Evolutionary conservation across 2,888 invertebrate genomes (phyloP).

Genomic region (Osmoderma eremita): DNA sequence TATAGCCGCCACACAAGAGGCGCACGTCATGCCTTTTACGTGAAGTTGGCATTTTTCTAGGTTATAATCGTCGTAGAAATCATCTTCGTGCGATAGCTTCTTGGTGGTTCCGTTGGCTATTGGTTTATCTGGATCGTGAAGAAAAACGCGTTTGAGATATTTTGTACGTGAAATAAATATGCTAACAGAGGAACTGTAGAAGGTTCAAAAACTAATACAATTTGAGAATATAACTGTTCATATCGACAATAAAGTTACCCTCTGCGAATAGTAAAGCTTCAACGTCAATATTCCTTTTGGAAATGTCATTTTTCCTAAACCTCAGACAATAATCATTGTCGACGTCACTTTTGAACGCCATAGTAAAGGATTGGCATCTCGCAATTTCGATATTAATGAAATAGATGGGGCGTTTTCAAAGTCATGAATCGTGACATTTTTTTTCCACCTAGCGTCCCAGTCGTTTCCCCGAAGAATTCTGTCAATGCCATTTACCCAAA

Average conservation of each 20-base stretch:
- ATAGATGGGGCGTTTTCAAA: no score
- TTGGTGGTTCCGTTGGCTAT: constrained; percentile 33
- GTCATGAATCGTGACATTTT: no score
- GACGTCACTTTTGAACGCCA: constrained; percentile 13
- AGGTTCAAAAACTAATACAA: no score
- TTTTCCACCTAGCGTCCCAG: no score
- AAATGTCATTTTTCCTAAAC: constrained; percentile 13
- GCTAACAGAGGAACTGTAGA: no score
- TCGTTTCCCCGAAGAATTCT: no score
- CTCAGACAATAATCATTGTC: constrained; percentile 6
- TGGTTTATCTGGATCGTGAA: constrained; percentile 10
- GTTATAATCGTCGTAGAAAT: constrained; percentile 44
- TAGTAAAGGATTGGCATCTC: not conserved
- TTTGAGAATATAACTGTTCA: no score
- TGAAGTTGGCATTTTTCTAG: constrained; percentile 73
- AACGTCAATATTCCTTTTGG: not conserved
- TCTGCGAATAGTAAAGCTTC: not conserved
- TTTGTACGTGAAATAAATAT: no score
- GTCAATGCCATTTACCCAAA: no score
- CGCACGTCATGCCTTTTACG: constrained; percentile 94
- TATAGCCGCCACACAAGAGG: constrained; percentile 94
- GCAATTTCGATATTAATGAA: no score
- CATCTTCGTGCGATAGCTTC: constrained; percentile 34
- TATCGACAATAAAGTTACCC: not conserved
- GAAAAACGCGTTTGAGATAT: not conserved